Evolutionary conservation across 1,140 invertebrate species (phyloP), one percentile per base, ranked within the genome.

Genomic region (Drosophila pruinosa): DNA sequence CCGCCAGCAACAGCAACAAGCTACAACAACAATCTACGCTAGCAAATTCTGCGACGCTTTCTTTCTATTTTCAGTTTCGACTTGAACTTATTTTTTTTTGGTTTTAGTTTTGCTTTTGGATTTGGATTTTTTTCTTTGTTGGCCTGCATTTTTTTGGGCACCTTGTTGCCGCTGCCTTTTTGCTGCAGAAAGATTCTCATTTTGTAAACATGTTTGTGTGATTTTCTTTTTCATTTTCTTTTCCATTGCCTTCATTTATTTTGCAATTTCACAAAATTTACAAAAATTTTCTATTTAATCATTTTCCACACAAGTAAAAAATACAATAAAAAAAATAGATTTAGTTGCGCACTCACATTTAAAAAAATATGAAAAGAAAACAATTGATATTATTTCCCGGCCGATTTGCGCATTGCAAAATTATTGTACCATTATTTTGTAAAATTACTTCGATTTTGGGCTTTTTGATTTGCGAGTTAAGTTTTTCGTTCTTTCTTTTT

Each of bases 21-120:
- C 75, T 47, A 28, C 50, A 58, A 70, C 41, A 58, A 56, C 52
- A 57, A 58, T 56, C 31, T 48, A 34, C 45, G 56, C 67, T 68
- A 59, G 48, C 70, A 61, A 68, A 61, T 81, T 81, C 77, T 79
- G 48, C 43, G 54, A 67, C 75, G 65, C 61, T 78, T 71, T 71
- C 65, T 77, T 77, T 74, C 67, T 75, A 67, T 72, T 58, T 62
- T 72, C 31, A 47, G 57, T 48, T 57, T 45, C 36, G 39, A 14
- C 12, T 58, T 43, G 19, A 21, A 43, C 36, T 57, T 22, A 24
- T 63, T 70, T 70, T 50, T 59, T 70, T 62, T 39, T 15, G 28
- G 14, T 26, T 47, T 65, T 17, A 0, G 39, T 8, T 34, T 43
- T 54, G 22, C 14, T 15, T 47, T 39, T 22, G 22, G 1, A 36